Percentiles rank a stretch among this genome's conserved stretches.
phyloP scores from a whole-genome alignment of 2,797 vertebrate genomes.

The Enteromius paludinosus region DNA sequence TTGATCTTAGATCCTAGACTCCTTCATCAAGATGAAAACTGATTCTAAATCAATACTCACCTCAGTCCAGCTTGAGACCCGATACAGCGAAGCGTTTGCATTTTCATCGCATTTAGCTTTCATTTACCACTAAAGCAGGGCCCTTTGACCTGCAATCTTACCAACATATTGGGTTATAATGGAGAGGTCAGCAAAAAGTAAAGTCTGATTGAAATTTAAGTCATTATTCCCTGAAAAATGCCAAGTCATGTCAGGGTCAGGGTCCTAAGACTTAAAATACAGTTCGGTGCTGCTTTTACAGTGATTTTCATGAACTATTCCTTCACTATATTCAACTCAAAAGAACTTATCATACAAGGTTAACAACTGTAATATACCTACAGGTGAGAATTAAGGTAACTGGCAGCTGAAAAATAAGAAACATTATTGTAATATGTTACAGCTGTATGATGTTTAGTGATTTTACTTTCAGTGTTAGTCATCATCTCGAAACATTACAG shows the following conservation, averaged over 20 bases:
- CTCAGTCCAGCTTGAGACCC: background rate
- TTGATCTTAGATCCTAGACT: slow-evolving; percentile 21
- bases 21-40: slow-evolving; percentile 8
- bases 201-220: background rate
- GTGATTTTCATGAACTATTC: background rate
- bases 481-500: background rate
- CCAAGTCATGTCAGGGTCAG: background rate
- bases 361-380: background rate
- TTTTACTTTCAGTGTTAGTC: background rate
- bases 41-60: slow-evolving; percentile 32
- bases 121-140: background rate
- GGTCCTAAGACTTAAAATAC: background rate
- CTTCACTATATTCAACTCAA: background rate
- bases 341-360: background rate
- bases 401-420: background rate
- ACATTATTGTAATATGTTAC: no score
- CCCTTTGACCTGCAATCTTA: slow-evolving; percentile 15
- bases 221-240: background rate
- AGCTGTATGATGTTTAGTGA: background rate
- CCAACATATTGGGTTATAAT: background rate
- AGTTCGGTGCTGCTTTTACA: background rate
- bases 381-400: no score
- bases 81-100: background rate
- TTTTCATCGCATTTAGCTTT: background rate
- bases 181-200: background rate